These are phyloP conservation scores for Leucophenga varia DNA, from an alignment of 1,140 invertebrate genomes.

Conservation along the genomic window DNA sequence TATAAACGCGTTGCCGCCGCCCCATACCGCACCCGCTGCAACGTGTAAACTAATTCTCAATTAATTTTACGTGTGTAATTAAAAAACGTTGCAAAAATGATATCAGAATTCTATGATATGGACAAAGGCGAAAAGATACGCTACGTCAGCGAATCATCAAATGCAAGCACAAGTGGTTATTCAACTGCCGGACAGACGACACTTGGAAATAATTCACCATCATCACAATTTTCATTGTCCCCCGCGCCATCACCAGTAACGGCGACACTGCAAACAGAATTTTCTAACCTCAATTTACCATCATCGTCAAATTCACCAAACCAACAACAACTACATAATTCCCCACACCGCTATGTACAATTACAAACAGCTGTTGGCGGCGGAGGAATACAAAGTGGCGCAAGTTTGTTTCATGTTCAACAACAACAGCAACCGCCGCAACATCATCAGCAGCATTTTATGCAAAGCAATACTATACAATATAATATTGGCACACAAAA, in stretches of 20 bases:
- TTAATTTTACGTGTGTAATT: background rate
- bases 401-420: too few species aligned
- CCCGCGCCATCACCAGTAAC: slow-evolving; percentile 40
- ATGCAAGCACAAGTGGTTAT: slow-evolving; percentile 42
- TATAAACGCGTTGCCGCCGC: too few species aligned
- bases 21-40: too few species aligned
- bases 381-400: too few species aligned
- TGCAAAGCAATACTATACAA: too few species aligned
- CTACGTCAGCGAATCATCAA: slow-evolving; percentile 39
- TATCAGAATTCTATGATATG: slow-evolving; percentile 33
- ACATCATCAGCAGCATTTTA: slow-evolving; percentile 20
- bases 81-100: background rate
- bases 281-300: slow-evolving; percentile 42
- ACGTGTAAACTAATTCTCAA: too few species aligned
- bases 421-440: slow-evolving; percentile 2
- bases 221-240: slow-evolving; percentile 27
- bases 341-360: slow-evolving; percentile 30
- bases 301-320: slow-evolving; percentile 27
- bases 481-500: too few species aligned
- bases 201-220: slow-evolving; percentile 33
- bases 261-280: slow-evolving; percentile 31
- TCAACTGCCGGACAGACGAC: slow-evolving; percentile 9
- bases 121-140: slow-evolving; percentile 36
- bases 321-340: slow-evolving; percentile 14
- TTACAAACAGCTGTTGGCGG: slow-evolving; percentile 10